These are phyloP conservation scores for Ernsta delagoae DNA, from an alignment of 2,888 invertebrate genomes.

Conservation along the genomic window DNA sequence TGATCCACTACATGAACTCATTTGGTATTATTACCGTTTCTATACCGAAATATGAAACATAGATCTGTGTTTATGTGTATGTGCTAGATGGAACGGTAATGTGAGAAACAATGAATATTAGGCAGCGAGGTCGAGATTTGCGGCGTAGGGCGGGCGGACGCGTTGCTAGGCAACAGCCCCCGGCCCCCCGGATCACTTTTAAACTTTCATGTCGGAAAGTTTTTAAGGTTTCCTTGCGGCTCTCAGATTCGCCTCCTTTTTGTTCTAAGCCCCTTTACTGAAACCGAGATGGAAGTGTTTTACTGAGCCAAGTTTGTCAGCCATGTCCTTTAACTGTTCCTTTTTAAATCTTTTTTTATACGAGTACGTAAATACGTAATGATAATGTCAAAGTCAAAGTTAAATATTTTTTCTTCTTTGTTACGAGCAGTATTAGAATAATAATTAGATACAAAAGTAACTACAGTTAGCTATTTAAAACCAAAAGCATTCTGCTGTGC, in stretches of 20 bases:
- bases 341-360: conserved; percentile 1
- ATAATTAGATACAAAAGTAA: too few relatives aligned
- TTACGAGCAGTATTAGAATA: too few relatives aligned
- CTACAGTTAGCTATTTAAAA: too few relatives aligned
- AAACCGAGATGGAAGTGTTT: conserved; percentile 53
- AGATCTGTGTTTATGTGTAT: too few relatives aligned
- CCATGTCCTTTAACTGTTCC: conserved; percentile 9
- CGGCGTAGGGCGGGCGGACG: conserved; percentile 70
- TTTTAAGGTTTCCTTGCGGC: conserved; percentile 82
- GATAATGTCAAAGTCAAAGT: too few relatives aligned
- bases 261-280: conserved; percentile 68
- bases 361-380: neutral
- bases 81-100: conserved; percentile 34
- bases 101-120: conserved; percentile 75
- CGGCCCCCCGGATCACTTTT: conserved; percentile 77
- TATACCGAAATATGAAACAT: too few relatives aligned
- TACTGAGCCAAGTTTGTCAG: conserved; percentile 26
- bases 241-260: conserved; percentile 74
- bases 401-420: too few relatives aligned
- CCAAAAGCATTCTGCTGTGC: too few relatives aligned
- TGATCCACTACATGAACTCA: too few relatives aligned
- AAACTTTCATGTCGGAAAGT: conserved; percentile 84
- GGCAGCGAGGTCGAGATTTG: conserved; percentile 78
- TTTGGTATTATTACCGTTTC: too few relatives aligned
- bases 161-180: conserved; percentile 63